Evolutionary conservation across 2,888 invertebrate genomes (phyloP).

Genomic region (Coelogynopora nodosa): DNA sequence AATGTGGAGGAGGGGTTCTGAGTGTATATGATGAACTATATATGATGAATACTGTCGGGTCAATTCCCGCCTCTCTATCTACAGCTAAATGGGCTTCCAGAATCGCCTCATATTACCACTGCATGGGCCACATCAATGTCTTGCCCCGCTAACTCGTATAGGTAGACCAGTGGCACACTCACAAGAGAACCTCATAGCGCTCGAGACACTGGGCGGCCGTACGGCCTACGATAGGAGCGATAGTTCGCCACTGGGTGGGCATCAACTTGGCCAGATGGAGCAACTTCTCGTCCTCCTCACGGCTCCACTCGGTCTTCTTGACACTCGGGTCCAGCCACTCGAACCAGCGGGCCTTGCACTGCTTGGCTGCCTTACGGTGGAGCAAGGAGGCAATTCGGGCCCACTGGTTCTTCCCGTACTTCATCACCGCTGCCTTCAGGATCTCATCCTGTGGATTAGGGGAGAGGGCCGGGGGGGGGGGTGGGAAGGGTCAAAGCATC

Average conservation of each 20-base stretch:
- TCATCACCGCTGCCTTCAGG: conserved; percentile 99
- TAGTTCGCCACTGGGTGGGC: conserved; percentile 99
- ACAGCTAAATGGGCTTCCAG: too few species aligned
- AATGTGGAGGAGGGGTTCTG: too few species aligned
- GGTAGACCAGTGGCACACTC: too few species aligned
- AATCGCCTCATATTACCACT: too few species aligned
- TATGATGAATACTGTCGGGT: too few species aligned
- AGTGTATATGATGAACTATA: too few species aligned
- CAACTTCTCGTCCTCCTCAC: conserved; percentile 96
- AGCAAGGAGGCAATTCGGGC: conserved; percentile 94
- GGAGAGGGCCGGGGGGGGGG: too few species aligned
- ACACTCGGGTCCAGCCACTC: conserved; percentile 99
- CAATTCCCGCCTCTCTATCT: too few species aligned
- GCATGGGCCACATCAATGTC: background rate
- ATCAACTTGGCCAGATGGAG: conserved; percentile 94
- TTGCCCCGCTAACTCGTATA: too few species aligned
- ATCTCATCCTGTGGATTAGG: conserved; percentile 99
- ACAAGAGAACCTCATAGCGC: conserved; percentile 52
- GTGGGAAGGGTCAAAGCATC: conserved; percentile 40
- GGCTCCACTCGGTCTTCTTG: conserved; percentile 99
- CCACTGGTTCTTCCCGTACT: conserved; percentile 99
- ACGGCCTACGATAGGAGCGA: conserved; percentile 95
- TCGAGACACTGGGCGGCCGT: conserved; percentile 98
- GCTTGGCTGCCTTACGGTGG: conserved; percentile 96
- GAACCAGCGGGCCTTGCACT: conserved; percentile 93